Percentiles rank a stretch among this genome's conserved stretches.
phyloP scores from a whole-genome alignment of 2,113 vertebrate genomes.

The Rhea pennata region DNA sequence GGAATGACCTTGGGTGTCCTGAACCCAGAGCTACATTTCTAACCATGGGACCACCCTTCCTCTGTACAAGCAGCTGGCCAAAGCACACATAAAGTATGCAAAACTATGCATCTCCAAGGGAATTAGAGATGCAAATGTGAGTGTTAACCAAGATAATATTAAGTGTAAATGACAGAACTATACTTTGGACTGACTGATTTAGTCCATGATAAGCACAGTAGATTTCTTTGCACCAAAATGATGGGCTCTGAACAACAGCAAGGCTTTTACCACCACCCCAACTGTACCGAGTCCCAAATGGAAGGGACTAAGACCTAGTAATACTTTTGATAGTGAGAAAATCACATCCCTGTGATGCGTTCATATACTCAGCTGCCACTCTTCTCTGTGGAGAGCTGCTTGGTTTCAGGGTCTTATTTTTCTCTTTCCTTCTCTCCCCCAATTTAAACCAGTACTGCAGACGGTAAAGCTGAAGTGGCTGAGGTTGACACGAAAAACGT shows the following conservation, averaged over 20 bases:
- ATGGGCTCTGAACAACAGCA: background rate
- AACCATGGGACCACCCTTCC: too few species aligned
- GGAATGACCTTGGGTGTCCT: background rate
- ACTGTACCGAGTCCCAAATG: background rate
- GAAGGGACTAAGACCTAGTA: background rate
- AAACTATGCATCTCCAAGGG: background rate
- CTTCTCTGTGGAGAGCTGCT: background rate
- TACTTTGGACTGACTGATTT: background rate
- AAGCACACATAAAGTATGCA: too few species aligned
- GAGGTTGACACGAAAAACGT: too few species aligned
- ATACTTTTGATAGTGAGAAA: background rate
- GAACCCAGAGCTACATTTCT: too few species aligned
- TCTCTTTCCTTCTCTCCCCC: background rate
- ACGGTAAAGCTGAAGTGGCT: background rate
- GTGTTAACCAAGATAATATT: background rate
- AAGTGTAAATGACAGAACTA: background rate
- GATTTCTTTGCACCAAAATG: background rate
- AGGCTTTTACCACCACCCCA: background rate
- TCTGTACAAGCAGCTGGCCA: too few species aligned
- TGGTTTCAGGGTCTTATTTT: background rate
- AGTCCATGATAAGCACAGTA: accelerated
- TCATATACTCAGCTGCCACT: background rate
- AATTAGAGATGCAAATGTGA: background rate
- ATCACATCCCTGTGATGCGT: background rate
- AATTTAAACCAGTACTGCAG: constrained; percentile 32